phyloP scores from a whole-genome alignment of 2,113 vertebrate genomes.

The Hylia prasina region DNA sequence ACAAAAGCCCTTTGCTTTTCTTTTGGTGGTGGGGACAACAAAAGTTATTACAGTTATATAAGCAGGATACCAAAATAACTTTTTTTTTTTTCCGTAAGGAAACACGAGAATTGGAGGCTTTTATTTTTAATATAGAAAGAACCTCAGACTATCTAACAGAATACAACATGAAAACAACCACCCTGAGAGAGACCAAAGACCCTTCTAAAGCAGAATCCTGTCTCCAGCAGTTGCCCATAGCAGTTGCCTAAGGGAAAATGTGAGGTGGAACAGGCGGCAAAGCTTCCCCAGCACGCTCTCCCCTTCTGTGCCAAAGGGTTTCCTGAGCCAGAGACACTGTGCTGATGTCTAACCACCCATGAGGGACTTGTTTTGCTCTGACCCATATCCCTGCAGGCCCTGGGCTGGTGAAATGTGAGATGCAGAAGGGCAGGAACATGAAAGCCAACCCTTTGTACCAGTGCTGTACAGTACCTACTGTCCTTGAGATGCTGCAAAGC shows the following conservation, averaged over 20 bases:
- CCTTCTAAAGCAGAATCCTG: background rate
- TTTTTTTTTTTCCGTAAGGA: background rate
- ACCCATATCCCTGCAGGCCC: background rate
- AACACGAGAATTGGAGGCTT: background rate
- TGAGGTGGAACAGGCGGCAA: background rate
- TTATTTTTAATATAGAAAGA: background rate
- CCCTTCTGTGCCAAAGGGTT: background rate
- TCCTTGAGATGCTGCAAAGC: background rate
- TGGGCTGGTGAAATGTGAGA: background rate
- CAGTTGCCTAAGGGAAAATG: background rate
- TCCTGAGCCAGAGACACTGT: background rate
- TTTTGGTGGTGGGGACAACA: background rate
- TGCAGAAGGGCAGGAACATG: background rate
- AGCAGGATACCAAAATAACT: slow-evolving; percentile 23
- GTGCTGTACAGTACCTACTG: background rate
- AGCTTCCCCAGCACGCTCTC: background rate
- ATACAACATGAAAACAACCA: background rate
- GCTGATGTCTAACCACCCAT: background rate
- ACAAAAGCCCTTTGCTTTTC: slow-evolving; percentile 35
- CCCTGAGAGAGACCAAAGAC: background rate
- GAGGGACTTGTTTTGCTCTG: background rate
- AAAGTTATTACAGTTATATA: slow-evolving; percentile 15
- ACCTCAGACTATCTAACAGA: background rate
- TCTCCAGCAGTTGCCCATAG: background rate
- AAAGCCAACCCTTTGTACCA: accelerated